Conservation (phyloP, 2,797 vertebrate genomes). For the Fistularia tabacaria region DNA sequence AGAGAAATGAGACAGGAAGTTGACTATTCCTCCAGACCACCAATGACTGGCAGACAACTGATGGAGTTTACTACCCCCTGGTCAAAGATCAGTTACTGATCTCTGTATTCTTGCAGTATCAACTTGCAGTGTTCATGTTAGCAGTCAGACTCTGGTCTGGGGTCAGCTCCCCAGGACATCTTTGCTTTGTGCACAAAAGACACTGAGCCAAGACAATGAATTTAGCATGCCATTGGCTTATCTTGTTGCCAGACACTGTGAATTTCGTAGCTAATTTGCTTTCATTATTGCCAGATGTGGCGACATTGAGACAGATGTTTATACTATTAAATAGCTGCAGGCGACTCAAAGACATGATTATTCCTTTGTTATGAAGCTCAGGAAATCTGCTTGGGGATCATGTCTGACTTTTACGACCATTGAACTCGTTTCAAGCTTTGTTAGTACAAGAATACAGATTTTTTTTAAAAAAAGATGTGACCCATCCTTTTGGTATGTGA, state of each 20-base stretch:
- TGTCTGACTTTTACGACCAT: slow-evolving; percentile 37
- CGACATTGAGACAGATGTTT: slow-evolving; percentile 73
- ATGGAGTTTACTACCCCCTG: slow-evolving; percentile 23
- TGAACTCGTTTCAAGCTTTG: slow-evolving; percentile 29
- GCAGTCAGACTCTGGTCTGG: slow-evolving; percentile 36
- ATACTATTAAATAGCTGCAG: slow-evolving; percentile 63
- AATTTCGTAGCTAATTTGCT: slow-evolving; percentile 81
- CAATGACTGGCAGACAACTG: slow-evolving; percentile 62
- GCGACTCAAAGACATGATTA: slow-evolving; percentile 51
- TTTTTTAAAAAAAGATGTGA: slow-evolving; percentile 18
- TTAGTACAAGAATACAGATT: slow-evolving; percentile 27
- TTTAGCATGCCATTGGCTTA: slow-evolving; percentile 71
- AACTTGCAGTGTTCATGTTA: slow-evolving; percentile 9
- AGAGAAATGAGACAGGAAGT: slow-evolving; percentile 81
- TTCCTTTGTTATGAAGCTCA: slow-evolving; percentile 49
- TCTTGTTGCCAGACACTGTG: slow-evolving; percentile 77
- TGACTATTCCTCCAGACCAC: slow-evolving; percentile 74
- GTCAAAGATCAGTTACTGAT: slow-evolving; percentile 50
- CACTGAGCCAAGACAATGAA: slow-evolving; percentile 73
- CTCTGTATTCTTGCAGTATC: too few species aligned
- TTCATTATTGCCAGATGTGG: slow-evolving; percentile 84
- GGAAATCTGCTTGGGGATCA: slow-evolving; percentile 44
- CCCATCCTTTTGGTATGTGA: slow-evolving; percentile 16
- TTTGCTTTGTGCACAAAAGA: slow-evolving; percentile 23
- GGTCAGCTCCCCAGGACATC: slow-evolving; percentile 44